Evolutionary conservation across 1,140 invertebrate genomes (phyloP), one percentile per base, ranked within the genome.

Genomic region (Hermetia illucens): DNA sequence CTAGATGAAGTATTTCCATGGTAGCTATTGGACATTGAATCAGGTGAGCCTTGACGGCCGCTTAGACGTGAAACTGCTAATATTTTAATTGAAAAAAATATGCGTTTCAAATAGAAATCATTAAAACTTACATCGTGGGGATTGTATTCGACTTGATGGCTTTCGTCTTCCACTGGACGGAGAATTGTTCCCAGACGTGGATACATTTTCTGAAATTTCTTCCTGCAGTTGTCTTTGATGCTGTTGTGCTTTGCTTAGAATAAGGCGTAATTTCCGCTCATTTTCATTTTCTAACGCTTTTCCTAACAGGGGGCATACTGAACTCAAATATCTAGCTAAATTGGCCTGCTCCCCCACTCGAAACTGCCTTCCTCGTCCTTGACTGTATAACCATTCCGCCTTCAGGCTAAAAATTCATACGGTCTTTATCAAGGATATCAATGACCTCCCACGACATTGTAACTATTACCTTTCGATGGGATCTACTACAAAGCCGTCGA

Each of bases 381-480:
- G 89, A 45, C 85, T 90, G 59, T 90, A 92, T 31, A 94, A 63
- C 89, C 89, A 93, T 58, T 93, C 88, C n/a, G 85, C 88, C 67
- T 89, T 86, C 40, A 92, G 70, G 58, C 88, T 90, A 36, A 37
- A 30, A 27, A 15, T 25, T n/a, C n/a, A 40, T 19, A 61, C 32
- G 65, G 61, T 34, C 30, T 25, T 8, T 34, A 24, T 12, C 34
- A 42, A 24, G 13, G 31, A 30, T 9, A 27, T 2, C 34, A 34
- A 41, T 25, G 13, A 16, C 5, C 33, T 5, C n/a, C 12, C 30
- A 32, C 5, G 17, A 21, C 32, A n/a, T n/a, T 21, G 4, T n/a
- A 18, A 3, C 5, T 68, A 87, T 83, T 81, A 84, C 41, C 44
- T 58, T 72, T 94, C 89, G 50, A 90, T 82, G 31, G 87, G 81